Evolutionary conservation across 2,797 vertebrate species (phyloP), one percentile per base, ranked within the genome.

Genomic region (Botia almorhae): DNA sequence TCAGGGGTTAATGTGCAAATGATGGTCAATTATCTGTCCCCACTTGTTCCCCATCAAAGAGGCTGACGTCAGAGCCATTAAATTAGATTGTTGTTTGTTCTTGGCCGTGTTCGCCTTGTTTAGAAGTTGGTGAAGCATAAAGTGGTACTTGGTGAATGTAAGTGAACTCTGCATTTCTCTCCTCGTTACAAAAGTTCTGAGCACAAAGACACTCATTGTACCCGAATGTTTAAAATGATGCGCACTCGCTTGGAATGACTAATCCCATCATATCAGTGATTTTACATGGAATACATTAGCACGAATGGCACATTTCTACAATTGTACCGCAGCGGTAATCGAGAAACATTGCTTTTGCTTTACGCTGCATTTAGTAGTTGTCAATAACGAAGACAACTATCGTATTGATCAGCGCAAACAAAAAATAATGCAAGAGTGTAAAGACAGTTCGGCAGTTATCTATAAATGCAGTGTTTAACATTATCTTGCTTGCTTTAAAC

Each of bases 31-130:
- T 60, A 84, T 69, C 73, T 53, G 73, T 68, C 70, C 67, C 23
- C 74, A 67, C 83, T 83, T 83, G 60, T 77, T 85, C 83, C 87
- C 85, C 85, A 88, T 89, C 75, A 83, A 81, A 29, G 55, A 39
- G 64, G 13, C 13, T 74, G 78, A 76, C 13, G 56, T 65, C 74
- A 85, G 26, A 21, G 2, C 64, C 65, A 67, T 86, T 84, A 82
- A 69, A 51, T 65, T 33, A 69, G 61, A 4, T n/a, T 71, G 64
- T 82, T 89, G 75, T 78, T 53, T 14, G 26, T 64, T 69, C 83
- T 76, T 81, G 75, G 33, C 78, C 79, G 79, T 87, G 80, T 78
- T 86, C 53, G 58, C 73, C 36, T 80, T 78, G 61, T 71, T 64
- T 61, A 61, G 16, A 76, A 60, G 53, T 26, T 61, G 43, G 39